These are phyloP conservation scores for Sminthopsis crassicaudata DNA, from an alignment of 2,113 vertebrate species.

Conservation along the genomic window DNA sequence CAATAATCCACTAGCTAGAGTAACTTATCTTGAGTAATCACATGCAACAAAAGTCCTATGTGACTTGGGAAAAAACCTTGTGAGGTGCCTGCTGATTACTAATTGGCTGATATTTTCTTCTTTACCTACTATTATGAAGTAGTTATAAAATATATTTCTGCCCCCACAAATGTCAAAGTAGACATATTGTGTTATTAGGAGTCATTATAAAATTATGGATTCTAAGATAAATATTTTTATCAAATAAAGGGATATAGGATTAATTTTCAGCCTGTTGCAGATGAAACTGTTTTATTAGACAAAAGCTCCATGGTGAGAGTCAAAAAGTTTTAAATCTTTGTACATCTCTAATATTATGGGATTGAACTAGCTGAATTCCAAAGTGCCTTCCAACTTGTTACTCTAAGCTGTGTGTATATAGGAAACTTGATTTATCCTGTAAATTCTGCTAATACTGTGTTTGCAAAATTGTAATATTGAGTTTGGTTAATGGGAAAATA, in stretches of 20 bases:
- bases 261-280: not conserved
- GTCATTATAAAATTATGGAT: not conserved
- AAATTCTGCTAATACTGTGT: not conserved
- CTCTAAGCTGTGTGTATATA: not conserved
- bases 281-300: not conserved
- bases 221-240: constrained; percentile 6
- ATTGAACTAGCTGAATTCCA: not conserved
- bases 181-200: constrained; percentile 15
- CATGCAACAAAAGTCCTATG: not conserved
- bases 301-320: not conserved
- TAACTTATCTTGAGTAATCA: not conserved
- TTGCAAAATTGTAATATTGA: not conserved
- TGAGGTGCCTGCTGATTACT: not conserved
- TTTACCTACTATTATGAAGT: not conserved
- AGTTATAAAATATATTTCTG: constrained; percentile 2
- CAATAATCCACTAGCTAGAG: constrained; percentile 13
- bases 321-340: constrained; percentile 14
- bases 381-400: not conserved
- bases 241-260: not conserved
- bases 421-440: not conserved
- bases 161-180: not conserved
- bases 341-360: constrained; percentile 12
- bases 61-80: not conserved
- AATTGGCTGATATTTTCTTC: not conserved
- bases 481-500: not conserved